Percentiles rank a stretch among this genome's conserved stretches.
phyloP scores from a whole-genome alignment of 2,113 vertebrate species.

The Stercorarius parasiticus region DNA sequence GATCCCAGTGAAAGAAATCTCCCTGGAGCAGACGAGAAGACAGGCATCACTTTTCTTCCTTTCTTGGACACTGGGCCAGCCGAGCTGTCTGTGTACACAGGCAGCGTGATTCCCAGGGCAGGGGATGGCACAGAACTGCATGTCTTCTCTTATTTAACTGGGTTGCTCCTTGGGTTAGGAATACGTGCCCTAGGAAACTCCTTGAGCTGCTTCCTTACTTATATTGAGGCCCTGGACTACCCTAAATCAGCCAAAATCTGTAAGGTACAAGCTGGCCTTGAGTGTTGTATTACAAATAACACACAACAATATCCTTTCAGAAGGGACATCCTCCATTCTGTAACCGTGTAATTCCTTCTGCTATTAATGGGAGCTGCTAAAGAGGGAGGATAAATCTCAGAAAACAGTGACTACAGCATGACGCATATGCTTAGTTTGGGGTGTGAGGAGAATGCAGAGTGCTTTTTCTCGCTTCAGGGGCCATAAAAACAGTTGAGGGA shows the following conservation, averaged over 20 bases:
- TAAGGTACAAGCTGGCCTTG: background rate
- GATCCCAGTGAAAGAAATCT: background rate
- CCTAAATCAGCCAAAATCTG: background rate
- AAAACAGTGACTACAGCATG: slow-evolving; percentile 1
- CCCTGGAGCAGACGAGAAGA: background rate
- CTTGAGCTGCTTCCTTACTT: background rate
- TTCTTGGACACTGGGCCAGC: background rate
- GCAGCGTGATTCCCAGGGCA: background rate
- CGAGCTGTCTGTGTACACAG: background rate
- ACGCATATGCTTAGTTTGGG: background rate
- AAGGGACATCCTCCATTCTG: background rate
- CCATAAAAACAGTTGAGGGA: background rate
- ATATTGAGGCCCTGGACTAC: background rate
- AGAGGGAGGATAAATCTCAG: slow-evolving; percentile 20
- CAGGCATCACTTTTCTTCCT: background rate
- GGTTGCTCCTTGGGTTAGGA: background rate
- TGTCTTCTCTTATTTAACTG: background rate
- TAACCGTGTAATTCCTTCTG: background rate
- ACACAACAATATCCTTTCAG: background rate
- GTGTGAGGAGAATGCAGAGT: background rate
- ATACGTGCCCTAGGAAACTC: background rate
- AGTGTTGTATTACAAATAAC: background rate
- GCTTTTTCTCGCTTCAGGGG: background rate
- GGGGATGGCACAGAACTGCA: background rate
- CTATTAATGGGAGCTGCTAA: slow-evolving; percentile 38